Evolutionary conservation across 2,888 invertebrate species (phyloP).

Genomic region (Andrena camellia): DNA sequence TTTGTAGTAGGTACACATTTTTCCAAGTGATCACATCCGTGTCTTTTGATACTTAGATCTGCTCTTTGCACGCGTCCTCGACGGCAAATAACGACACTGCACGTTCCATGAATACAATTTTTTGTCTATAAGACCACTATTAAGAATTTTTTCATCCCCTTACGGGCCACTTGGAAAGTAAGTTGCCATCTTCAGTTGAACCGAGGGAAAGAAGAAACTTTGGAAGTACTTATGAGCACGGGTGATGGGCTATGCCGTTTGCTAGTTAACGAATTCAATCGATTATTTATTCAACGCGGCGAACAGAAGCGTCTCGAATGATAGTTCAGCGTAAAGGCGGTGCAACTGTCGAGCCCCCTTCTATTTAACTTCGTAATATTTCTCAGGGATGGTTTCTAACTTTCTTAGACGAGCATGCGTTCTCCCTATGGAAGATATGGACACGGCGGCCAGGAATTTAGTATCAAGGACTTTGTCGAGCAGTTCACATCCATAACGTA

Average conservation of each 20-base stretch:
- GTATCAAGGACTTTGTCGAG: neutral
- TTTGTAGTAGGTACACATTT: no score
- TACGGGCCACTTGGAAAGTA: neutral
- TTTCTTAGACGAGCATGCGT: neutral
- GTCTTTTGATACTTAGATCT: no score
- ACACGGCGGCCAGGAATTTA: neutral
- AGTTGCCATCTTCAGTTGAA: neutral
- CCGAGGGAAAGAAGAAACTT: neutral
- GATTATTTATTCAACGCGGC: neutral
- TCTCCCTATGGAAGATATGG: neutral
- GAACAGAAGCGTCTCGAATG: neutral
- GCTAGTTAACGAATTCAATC: neutral
- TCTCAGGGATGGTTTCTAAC: neutral
- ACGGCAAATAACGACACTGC: no score
- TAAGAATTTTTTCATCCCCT: neutral
- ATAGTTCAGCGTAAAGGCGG: neutral
- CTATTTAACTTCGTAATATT: no score
- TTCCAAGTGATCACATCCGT: no score
- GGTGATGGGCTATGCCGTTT: no score
- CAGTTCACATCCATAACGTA: neutral
- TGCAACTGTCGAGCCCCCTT: neutral
- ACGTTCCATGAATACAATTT: no score
- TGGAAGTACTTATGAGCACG: neutral
- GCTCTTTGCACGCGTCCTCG: no score
- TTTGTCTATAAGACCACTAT: no score